A percentile compares a stretch with the other conserved stretches of the same genome.
Conservation (phyloP, 2,113 vertebrate genomes). For the Apodemus sylvaticus region DNA sequence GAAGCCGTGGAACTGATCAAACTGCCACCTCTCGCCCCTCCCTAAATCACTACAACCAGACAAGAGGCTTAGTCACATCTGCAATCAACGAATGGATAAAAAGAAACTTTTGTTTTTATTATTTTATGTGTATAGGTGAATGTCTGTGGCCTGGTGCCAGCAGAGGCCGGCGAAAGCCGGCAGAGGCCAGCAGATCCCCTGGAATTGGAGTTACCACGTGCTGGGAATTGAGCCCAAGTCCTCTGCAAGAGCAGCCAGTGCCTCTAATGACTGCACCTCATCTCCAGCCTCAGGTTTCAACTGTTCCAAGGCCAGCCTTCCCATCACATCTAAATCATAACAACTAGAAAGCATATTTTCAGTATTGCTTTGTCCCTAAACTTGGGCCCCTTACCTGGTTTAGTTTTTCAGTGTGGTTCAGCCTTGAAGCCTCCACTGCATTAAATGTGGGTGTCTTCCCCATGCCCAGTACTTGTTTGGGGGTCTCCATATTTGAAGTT, state of each 20-base stretch:
- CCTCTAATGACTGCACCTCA: fast-evolving
- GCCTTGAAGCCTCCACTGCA: conserved; percentile 38
- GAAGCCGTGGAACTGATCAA: neutral
- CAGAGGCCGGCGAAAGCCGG: neutral
- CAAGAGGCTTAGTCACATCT: neutral
- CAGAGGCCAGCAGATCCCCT: neutral
- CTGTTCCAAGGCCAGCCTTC: conserved; percentile 8
- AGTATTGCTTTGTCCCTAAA: neutral
- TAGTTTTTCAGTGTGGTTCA: conserved; percentile 56
- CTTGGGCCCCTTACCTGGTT: conserved; percentile 76
- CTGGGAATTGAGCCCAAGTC: neutral
- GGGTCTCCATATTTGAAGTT: neutral
- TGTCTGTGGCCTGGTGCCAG: neutral
- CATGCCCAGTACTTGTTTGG: neutral
- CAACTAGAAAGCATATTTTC: neutral
- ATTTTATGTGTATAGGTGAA: neutral
- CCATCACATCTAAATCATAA: neutral
- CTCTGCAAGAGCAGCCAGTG: too few species aligned
- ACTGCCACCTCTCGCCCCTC: neutral
- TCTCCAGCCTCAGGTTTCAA: neutral
- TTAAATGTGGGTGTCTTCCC: conserved; percentile 34
- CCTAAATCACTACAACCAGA: neutral
- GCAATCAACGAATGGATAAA: neutral
- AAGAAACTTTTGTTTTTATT: neutral
- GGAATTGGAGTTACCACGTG: neutral